phyloP scores from a whole-genome alignment of 2,797 vertebrate genomes.

The Perdix hodgsoniae region DNA sequence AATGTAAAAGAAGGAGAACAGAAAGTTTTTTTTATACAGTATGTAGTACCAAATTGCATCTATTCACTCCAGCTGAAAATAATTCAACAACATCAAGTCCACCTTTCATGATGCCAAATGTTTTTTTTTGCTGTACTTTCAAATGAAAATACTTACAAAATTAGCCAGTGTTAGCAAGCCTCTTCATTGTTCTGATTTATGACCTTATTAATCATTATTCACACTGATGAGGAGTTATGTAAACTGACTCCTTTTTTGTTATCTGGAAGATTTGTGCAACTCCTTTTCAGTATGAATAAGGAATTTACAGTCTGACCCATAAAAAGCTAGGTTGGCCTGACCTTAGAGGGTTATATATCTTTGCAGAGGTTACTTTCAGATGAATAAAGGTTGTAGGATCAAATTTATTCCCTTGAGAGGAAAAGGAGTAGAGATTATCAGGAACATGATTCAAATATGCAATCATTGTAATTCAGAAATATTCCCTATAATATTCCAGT shows the following conservation, averaged over 20 bases:
- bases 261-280: background rate
- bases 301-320: background rate
- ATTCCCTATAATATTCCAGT: background rate
- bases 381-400: background rate
- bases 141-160: background rate
- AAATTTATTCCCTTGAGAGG: background rate
- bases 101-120: background rate
- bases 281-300: background rate
- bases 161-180: background rate
- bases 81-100: background rate
- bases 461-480: background rate
- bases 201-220: constrained; percentile 1
- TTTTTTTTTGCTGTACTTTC: constrained; percentile 22
- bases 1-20: background rate
- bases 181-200: background rate
- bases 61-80: background rate
- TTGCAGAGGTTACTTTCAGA: constrained; percentile 5
- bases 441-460: background rate
- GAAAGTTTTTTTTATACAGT: background rate
- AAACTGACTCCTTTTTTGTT: constrained; percentile 23
- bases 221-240: constrained; percentile 15
- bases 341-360: background rate
- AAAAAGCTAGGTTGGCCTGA: background rate
- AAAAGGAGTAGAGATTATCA: background rate
- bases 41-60: background rate